Evolutionary conservation across 2,797 vertebrate genomes (phyloP).

Genomic region (Delichon dasypus): DNA sequence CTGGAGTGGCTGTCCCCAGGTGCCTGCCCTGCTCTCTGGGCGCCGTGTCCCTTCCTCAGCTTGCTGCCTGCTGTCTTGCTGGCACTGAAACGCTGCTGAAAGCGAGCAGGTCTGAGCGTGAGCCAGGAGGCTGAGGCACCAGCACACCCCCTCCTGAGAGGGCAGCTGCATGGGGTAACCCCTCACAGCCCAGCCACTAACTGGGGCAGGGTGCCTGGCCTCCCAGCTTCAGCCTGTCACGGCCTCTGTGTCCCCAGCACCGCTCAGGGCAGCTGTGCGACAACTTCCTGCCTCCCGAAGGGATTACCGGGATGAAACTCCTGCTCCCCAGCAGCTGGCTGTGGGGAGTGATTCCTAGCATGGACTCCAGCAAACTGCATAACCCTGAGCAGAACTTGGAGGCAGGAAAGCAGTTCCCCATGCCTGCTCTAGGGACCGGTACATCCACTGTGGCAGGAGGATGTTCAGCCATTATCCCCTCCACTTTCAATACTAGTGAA

Average conservation of each 20-base stretch:
- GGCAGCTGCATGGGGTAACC: not conserved
- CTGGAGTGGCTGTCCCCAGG: not conserved
- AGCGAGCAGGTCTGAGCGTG: not conserved
- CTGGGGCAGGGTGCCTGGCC: not conserved
- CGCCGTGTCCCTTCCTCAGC: not conserved
- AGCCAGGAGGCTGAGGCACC: not conserved
- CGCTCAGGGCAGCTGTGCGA: not conserved
- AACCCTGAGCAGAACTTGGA: not conserved
- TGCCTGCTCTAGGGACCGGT: not conserved
- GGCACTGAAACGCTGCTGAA: not conserved
- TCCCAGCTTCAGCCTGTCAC: not conserved
- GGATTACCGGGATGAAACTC: not conserved
- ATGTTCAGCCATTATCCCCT: not conserved
- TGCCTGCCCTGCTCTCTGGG: not conserved
- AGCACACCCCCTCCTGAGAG: accelerated
- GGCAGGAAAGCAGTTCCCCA: not conserved
- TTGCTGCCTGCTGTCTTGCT: not conserved
- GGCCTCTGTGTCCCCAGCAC: not conserved
- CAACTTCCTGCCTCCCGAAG: accelerated
- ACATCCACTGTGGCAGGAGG: not conserved
- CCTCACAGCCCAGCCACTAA: not conserved
- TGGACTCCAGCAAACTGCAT: not conserved
- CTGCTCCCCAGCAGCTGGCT: not conserved
- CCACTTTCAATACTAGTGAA: not conserved
- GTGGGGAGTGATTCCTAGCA: not conserved